phyloP scores from a whole-genome alignment of 2,113 vertebrate genomes.

The Motacilla tschutschensis region DNA sequence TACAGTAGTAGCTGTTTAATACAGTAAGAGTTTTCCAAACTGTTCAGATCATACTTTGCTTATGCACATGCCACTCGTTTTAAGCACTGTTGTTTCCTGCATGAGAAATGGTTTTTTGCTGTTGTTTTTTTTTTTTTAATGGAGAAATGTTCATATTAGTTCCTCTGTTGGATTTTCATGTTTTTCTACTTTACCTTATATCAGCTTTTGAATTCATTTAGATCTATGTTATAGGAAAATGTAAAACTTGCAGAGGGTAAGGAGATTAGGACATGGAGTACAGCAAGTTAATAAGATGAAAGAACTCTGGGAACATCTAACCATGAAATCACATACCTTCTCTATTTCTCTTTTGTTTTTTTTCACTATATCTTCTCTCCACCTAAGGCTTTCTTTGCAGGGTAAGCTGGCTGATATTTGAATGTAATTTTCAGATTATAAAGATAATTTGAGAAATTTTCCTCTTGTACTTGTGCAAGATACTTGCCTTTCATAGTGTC shows the following conservation, averaged over 20 bases:
- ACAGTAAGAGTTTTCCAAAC: neutral
- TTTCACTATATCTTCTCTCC: neutral
- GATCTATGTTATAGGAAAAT: neutral
- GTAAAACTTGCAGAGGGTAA: neutral
- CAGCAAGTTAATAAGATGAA: neutral
- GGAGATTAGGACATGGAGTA: neutral
- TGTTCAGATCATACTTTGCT: neutral
- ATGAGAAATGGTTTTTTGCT: neutral
- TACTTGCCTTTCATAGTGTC: neutral
- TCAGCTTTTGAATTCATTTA: neutral
- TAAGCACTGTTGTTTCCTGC: neutral
- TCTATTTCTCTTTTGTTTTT: fast-evolving
- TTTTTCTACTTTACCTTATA: neutral
- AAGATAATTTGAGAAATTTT: neutral
- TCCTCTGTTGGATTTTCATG: neutral
- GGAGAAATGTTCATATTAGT: neutral
- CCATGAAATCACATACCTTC: neutral
- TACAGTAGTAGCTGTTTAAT: neutral
- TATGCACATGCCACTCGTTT: neutral
- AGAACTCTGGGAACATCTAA: neutral
- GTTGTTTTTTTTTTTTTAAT: neutral
- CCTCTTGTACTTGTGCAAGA: neutral
- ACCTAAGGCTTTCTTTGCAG: neutral
- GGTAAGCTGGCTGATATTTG: neutral
- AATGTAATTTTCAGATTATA: neutral